phyloP scores from a whole-genome alignment of 2,888 invertebrate species.

The Seira musarum region DNA sequence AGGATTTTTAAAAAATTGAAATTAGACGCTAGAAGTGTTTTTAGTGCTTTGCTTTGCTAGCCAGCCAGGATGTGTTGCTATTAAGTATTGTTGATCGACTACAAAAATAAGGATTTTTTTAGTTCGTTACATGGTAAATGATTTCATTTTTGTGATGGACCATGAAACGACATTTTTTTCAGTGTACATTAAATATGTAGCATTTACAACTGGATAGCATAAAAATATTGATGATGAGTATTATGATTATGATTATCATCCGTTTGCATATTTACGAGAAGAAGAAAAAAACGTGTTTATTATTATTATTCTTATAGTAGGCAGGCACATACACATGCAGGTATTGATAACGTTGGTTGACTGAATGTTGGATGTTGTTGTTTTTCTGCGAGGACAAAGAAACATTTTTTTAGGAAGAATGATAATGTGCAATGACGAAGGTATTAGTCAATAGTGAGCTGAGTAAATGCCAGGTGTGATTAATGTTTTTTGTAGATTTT shows the following conservation, averaged over 20 bases:
- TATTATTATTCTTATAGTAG: too few relatives aligned
- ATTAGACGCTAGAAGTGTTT: too few relatives aligned
- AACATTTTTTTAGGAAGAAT: not conserved
- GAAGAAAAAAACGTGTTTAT: too few relatives aligned
- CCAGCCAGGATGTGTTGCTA: too few relatives aligned
- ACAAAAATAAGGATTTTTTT: too few relatives aligned
- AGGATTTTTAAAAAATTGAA: too few relatives aligned
- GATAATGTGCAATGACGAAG: not conserved
- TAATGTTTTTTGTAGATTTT: not conserved
- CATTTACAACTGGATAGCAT: too few relatives aligned
- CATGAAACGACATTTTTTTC: not conserved
- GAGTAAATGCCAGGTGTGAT: constrained; percentile 10
- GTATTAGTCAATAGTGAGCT: constrained; percentile 1
- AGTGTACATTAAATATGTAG: not conserved
- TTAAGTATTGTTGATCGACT: too few relatives aligned
- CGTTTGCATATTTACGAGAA: too few relatives aligned
- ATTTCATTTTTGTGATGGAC: constrained; percentile 12
- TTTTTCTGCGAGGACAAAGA: constrained; percentile 17
- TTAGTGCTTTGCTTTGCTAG: too few relatives aligned
- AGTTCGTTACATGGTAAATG: not conserved
- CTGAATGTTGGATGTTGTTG: constrained; percentile 25
- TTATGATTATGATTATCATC: not conserved
- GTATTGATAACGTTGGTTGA: constrained; percentile 1
- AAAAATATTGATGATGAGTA: constrained; percentile 1
- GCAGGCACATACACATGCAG: not conserved